Base-by-base conservation (phyloP, 2,113 vertebrate genomes). In the Spea multiplicata region DNA sequence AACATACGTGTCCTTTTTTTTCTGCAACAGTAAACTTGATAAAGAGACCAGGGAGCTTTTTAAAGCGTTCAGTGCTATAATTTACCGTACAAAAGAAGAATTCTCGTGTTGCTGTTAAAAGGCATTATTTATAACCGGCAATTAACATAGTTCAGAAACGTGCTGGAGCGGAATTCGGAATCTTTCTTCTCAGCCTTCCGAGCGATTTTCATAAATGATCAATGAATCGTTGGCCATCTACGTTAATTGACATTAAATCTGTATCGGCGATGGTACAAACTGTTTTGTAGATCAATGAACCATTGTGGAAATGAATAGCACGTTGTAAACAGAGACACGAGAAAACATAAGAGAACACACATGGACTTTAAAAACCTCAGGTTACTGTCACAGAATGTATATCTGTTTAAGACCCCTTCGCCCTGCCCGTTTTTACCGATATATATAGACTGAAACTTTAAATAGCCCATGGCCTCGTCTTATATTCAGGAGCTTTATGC, bases 1-100 rank as follows among this genome's bases (percentile, higher is more conserved):
- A 44, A 55, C 44, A 71, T 52, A 71, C 12, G 30, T 8, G 8
- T 71, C 70, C 50, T 49, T n/a, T 49, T n/a, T 30, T 16, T 47
- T 49, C 47, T 8, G 48, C 50, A 53, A 71, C 17, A 71, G 16
- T 55, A 71, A 70, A 70, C 48, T 17, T 70, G 48, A 70, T 52
- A 70, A 70, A 70, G 66, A 67, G 68, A 30, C 68, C n/a, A 17
- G 68, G 14, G 68, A 8, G 10, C 47, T 10, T 70, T 50, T 17
- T 16, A 50, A 30, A 30, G 14, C n/a, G 7, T 49, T 13, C 47
- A 12, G 46, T 3, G 7, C 3, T 9, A 52, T 70, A 50, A 50
- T 70, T 70, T 17, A 70, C 47, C 5, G 16, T 14, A 8, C 8
- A 50, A 13, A 52, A 49, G 14, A 70, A 30, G 68, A 47, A 70